A percentile compares a stretch with the other conserved stretches of the same genome.
Conservation (phyloP, 2,888 invertebrate genomes). For the Schizotus pectinicornis region DNA sequence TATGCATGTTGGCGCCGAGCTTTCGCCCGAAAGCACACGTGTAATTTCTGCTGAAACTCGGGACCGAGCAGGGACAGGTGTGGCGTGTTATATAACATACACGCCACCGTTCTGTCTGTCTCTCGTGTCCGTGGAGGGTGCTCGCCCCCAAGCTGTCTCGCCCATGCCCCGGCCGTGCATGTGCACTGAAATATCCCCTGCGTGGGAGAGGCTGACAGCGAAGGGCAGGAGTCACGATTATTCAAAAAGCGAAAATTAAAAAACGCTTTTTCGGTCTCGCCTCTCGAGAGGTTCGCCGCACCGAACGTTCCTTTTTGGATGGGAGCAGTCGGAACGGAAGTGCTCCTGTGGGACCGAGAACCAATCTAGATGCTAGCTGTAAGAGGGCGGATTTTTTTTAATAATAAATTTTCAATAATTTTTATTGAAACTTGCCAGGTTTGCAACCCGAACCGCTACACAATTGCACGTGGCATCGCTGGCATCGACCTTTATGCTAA, state of each 20-base stretch:
- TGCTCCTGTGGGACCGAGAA: not conserved
- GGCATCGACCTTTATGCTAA: no score
- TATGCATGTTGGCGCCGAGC: not conserved
- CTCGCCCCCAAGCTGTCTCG: not conserved
- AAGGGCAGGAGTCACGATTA: constrained; percentile 1
- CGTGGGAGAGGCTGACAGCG: constrained; percentile 2
- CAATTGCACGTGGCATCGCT: no score
- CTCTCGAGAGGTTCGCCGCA: not conserved
- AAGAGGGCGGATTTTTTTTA: not conserved
- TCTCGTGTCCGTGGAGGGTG: constrained; percentile 10
- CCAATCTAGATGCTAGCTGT: not conserved
- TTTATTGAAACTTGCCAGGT: not conserved
- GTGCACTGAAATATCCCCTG: constrained; percentile 5
- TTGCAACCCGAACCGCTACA: no score
- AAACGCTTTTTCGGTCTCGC: not conserved
- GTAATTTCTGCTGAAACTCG: constrained; percentile 6
- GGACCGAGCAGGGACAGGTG: constrained; percentile 8
- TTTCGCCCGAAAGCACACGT: not conserved
- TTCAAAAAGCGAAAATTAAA: not conserved
- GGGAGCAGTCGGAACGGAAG: not conserved
- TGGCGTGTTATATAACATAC: constrained; percentile 12
- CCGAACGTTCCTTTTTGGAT: not conserved
- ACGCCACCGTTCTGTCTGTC: constrained; percentile 12
- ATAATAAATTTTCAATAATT: constrained; percentile 6
- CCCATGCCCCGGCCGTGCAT: no score